Evolutionary conservation across 2,888 invertebrate genomes (phyloP).

Genomic region (Heliconius ismenius): DNA sequence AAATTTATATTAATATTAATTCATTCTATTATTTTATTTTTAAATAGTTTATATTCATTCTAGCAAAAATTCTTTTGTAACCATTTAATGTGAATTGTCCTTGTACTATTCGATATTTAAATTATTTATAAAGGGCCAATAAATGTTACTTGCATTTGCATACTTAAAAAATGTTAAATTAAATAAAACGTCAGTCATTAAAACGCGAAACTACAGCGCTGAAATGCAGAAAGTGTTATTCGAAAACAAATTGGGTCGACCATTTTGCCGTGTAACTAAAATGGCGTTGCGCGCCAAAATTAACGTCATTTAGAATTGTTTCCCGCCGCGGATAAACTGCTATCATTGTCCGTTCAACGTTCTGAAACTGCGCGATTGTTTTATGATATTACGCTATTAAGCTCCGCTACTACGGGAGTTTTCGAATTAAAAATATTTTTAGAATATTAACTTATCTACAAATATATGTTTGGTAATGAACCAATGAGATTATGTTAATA

Average conservation of each 20-base stretch:
- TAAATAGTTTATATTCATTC: background rate
- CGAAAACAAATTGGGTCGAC: constrained; percentile 50
- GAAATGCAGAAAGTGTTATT: constrained; percentile 28
- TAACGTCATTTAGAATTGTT: constrained; percentile 63
- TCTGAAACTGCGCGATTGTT: constrained; percentile 56
- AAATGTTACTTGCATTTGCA: background rate
- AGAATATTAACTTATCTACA: background rate
- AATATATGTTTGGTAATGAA: background rate
- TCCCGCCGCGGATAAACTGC: constrained; percentile 68
- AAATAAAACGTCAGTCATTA: constrained; percentile 8
- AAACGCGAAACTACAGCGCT: constrained; percentile 15
- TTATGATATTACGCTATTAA: constrained; percentile 66
- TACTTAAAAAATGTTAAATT: constrained; percentile 1
- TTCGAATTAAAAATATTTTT: constrained; percentile 37
- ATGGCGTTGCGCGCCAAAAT: constrained; percentile 63
- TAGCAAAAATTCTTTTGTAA: too few relatives aligned
- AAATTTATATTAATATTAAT: too few relatives aligned
- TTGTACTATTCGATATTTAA: background rate
- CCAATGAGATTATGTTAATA: background rate
- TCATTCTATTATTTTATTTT: background rate
- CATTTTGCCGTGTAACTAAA: constrained; percentile 51
- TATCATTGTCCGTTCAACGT: constrained; percentile 53
- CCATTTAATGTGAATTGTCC: background rate
- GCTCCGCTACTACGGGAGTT: constrained; percentile 46
- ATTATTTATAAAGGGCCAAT: background rate